Evolutionary conservation across 2,797 vertebrate genomes (phyloP), one percentile per base, ranked within the genome.

Genomic region (Naso thynnoides): DNA sequence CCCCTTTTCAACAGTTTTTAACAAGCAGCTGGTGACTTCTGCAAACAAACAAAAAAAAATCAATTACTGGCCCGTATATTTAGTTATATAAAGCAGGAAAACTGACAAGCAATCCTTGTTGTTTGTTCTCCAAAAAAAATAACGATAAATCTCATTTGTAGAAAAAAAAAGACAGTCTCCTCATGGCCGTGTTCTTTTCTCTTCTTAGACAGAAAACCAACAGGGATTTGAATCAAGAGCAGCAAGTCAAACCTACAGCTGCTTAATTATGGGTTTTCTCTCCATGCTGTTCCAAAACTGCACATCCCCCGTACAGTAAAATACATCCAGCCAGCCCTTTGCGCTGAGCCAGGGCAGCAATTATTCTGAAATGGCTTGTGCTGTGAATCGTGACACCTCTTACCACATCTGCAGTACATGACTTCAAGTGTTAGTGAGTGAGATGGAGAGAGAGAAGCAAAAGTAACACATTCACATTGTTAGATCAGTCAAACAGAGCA

Each of bases 11-110:
- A 3, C 8, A 7, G 3, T 33, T 81, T 75, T 69, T 72, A 79
- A 78, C 5, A 2, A 86, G 63, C 48, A 31, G 29, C 31, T 19
- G 13, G 41, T 0, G 39, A 63, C 45, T 72, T 76, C 53, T 57
- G 16, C 13, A 47, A 58, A 50, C 2, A 61, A 27, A 48, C n/a
- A 33, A 33, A 9, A 33, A 33, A 33, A 9, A 33, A 9, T 60
- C 19, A 58, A 71, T 15, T 2, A 9, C 14, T 42, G 0, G 24
- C 14, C 4, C 0, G 3, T n/a, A 33, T 5, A 24, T 31, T 36
- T 7, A 15, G 48, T 21, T 18, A 48, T 24, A 27, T 27, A 44
- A 54, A 6, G 3, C 8, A 39, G 10, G 19, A 15, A 47, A n/a
- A 16, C 24, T 31, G 8, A n/a, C 14, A 29, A 18, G 33, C 15